Evolutionary conservation across 2,888 invertebrate genomes (phyloP).

Genomic region (Limenitis camilla): DNA sequence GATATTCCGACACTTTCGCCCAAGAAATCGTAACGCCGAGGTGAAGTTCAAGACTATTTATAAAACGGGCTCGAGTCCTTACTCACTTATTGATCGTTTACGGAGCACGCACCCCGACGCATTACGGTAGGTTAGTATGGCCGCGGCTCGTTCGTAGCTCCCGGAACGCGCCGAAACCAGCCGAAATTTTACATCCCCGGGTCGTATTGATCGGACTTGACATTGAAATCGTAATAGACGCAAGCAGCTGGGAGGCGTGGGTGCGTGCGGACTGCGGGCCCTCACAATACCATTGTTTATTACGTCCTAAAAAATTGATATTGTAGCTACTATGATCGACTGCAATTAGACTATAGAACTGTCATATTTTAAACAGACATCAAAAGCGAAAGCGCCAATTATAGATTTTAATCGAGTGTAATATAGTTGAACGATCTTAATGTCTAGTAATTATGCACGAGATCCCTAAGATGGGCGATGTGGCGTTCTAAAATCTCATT

Average conservation of each 20-base stretch:
- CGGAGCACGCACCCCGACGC: slow-evolving; percentile 60
- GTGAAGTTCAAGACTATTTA: slow-evolving; percentile 74
- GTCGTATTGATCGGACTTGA: slow-evolving; percentile 73
- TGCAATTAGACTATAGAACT: neutral
- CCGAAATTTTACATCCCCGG: slow-evolving; percentile 72
- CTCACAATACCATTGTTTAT: slow-evolving; percentile 30
- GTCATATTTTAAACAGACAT: neutral
- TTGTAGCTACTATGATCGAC: neutral
- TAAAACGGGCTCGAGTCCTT: slow-evolving; percentile 60
- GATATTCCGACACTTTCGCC: slow-evolving; percentile 57
- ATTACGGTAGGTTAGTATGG: slow-evolving; percentile 74
- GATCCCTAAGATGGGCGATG: slow-evolving; percentile 58
- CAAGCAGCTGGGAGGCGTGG: slow-evolving; percentile 68
- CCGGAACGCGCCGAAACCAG: slow-evolving; percentile 65
- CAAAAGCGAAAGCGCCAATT: slow-evolving; percentile 28
- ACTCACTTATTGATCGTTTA: slow-evolving; percentile 65
- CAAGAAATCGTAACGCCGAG: slow-evolving; percentile 49
- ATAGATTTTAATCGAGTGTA: slow-evolving; percentile 52
- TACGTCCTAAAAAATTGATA: slow-evolving; percentile 21
- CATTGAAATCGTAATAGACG: slow-evolving; percentile 71
- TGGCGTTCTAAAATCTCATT: slow-evolving; percentile 68
- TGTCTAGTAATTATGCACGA: slow-evolving; percentile 57
- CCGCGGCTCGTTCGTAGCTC: slow-evolving; percentile 54
- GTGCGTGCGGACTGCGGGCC: slow-evolving; percentile 53
- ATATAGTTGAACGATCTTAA: slow-evolving; percentile 42